Conservation (phyloP, 2,888 invertebrate genomes). For the Bombyx huttoni region DNA sequence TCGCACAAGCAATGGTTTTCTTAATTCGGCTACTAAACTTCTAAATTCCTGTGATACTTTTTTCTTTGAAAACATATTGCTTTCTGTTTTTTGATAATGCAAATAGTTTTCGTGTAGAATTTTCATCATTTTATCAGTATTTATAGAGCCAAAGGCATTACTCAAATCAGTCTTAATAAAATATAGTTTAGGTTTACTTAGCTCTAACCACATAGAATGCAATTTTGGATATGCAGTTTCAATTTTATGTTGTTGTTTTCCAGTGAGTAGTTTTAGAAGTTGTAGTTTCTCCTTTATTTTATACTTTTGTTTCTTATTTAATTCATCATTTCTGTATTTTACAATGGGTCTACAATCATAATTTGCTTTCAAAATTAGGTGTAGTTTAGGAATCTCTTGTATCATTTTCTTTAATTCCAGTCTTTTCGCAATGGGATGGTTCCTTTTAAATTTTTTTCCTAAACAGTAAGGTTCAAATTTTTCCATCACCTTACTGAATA, state of each 20-base stretch:
- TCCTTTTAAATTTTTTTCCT: constrained; percentile 30
- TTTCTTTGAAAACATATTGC: constrained; percentile 29
- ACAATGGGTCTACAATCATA: constrained; percentile 53
- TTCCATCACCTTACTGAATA: constrained; percentile 31
- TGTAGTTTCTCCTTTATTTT: constrained; percentile 43
- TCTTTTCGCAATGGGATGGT: constrained; percentile 21
- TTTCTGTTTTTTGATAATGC: constrained; percentile 31
- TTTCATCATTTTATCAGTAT: constrained; percentile 37
- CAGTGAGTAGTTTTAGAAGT: constrained; percentile 34
- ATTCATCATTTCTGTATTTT: constrained; percentile 36
- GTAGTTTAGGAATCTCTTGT: constrained; percentile 47
- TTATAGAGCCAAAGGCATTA: constrained; percentile 65
- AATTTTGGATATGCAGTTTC: constrained; percentile 35
- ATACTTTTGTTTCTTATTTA: constrained; percentile 29
- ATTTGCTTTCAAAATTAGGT: constrained; percentile 46
- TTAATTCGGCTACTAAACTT: constrained; percentile 43
- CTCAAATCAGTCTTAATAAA: constrained; percentile 60
- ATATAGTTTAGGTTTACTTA: constrained; percentile 47
- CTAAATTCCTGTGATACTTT: constrained; percentile 38
- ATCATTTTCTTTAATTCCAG: constrained; percentile 25
- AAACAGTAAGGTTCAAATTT: constrained; percentile 32
- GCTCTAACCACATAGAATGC: constrained; percentile 34
- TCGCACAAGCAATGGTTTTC: constrained; percentile 47
- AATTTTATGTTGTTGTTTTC: constrained; percentile 26
- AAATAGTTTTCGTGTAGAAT: constrained; percentile 38